Base-by-base conservation (phyloP, 2,888 invertebrate species). In the Stictocephala bisonia region DNA sequence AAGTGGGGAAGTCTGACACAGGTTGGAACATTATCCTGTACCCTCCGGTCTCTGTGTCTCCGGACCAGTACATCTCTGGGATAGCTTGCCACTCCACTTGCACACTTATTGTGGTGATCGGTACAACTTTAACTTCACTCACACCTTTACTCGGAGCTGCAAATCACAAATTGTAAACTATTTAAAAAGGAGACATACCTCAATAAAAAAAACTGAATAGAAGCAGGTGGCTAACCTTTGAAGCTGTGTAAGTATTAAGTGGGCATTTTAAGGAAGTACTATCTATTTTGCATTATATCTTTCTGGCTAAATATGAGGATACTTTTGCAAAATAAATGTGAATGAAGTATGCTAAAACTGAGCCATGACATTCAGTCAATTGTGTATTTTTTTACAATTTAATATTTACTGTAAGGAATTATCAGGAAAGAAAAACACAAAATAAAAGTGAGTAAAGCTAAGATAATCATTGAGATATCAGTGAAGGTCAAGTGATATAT, bases 41-140 rank as follows among this genome's bases (percentile, higher is more conserved):
- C 4, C 96, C 97, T 40, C 96, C 95, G 0, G 93, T 93, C 78
- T 89, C 88, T 11, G 91, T 88, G 85, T 96, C 96, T 0, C 96
- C 96, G 84, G 95, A 95, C 96, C 96, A 96, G 82, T 90, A 88
- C 68, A 87, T 87, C 70, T 92, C 90, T 77, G 90, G 89, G 29
- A 96, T 87, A 1, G 93, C 87, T 78, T 90, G 87, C 99, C 99
- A 99, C 74, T 93, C 92, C 24, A 99, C 95, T 81, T 94, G 91
- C 24, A 99, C 95, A 82, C 97, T 96, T 51, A 94, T 95, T 4
- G 95, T 94, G 9, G 98, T 98, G 78, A 97, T 95, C 0, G 98
- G 97, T 13, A 96, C 93, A 11, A 97, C 97, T 84, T 91, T 91
- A 0, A 98, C 86, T 58, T 90, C 90, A 26, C 88, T 87, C 0